Base-by-base conservation (phyloP, 2,888 invertebrate genomes). In the Agrenia bidenticulata region DNA sequence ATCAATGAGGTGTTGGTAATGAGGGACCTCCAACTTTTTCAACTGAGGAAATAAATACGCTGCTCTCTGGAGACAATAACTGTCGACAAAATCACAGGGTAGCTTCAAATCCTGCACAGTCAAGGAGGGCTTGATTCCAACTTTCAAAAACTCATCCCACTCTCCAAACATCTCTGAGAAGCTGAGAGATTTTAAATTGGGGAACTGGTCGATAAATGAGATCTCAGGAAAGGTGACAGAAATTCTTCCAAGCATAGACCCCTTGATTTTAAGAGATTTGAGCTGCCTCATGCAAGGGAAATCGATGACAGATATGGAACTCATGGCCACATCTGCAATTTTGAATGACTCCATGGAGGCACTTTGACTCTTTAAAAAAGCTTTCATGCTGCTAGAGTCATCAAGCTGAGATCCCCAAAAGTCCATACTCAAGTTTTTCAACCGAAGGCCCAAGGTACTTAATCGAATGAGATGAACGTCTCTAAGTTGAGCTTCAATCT, bases 281-380 rank as follows among this genome's bases (percentile, higher is more conserved):
- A 73, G 27, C 19, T 58, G 41, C 19, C 66, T 60, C 64, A 73
- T 64, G 2, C 66, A 54, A 7, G 73, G 73, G 61, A 73, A 73
- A 13, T 67, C 59, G 11, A 73, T 65, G 5, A 42, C 57, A 23
- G 64, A 67, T 2, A 60, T 42, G 1, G 70, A 68, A 32, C 67
- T 73, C 73, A 70, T 70, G 9, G 73, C 67, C 21, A 58, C 63
- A 32, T 73, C 73, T n/a, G 66, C 56, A 24, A 73, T 64, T 56
- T 67, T 66, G 2, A 70, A 51, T 15, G 62, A 42, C 32, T 67
- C 51, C 19, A 73, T 27, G 2, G 55, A 32, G 13, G n/a, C 42
- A 32, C 68, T 70, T 37, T 73, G 73, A 50, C 63, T 70, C 9
- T 51, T 56, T 0, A 73, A 49, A 32, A 73, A 73, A 13, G 19